A percentile compares a stretch with the other conserved stretches of the same genome.
Evolutionary conservation across 2,888 invertebrate genomes (phyloP).

Genomic region (Keiferia lycopersicella): DNA sequence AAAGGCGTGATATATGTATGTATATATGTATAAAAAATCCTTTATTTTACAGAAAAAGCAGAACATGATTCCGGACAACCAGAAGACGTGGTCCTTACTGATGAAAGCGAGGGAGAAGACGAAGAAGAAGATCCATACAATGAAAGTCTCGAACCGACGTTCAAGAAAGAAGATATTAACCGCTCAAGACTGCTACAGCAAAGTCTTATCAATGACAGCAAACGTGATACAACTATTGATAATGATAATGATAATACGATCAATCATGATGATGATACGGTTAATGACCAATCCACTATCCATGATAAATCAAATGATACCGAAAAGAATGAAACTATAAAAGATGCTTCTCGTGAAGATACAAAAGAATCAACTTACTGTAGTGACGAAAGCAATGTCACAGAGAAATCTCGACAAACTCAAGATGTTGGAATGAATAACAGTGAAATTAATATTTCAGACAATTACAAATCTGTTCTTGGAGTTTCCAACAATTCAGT

Average conservation of each 20-base stretch:
- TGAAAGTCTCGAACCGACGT: slow-evolving; percentile 64
- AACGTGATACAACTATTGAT: slow-evolving; percentile 17
- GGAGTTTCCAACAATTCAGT: background rate
- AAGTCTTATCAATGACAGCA: slow-evolving; percentile 32
- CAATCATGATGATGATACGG: background rate
- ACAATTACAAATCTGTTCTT: background rate
- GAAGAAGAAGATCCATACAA: slow-evolving; percentile 49
- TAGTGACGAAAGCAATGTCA: slow-evolving; percentile 39
- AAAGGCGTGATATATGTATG: too few relatives aligned
- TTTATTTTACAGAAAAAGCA: slow-evolving; percentile 58
- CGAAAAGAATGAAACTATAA: slow-evolving; percentile 7
- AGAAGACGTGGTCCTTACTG: slow-evolving; percentile 48
- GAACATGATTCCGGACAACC: slow-evolving; percentile 41
- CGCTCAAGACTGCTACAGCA: slow-evolving; percentile 44
- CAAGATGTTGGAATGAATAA: slow-evolving; percentile 5
- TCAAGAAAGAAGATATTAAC: slow-evolving; percentile 57
- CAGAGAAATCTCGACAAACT: slow-evolving; percentile 25
- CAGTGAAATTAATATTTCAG: background rate
- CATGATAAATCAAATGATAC: background rate
- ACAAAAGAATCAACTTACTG: slow-evolving; percentile 37
- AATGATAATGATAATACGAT: slow-evolving; percentile 15
- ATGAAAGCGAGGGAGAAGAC: slow-evolving; percentile 53
- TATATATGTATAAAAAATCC: too few relatives aligned
- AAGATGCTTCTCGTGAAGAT: slow-evolving; percentile 25
- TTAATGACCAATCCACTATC: background rate